Evolutionary conservation across 1,140 invertebrate genomes (phyloP), one percentile per base, ranked within the genome.

Genomic region (Brachionus angularis): DNA sequence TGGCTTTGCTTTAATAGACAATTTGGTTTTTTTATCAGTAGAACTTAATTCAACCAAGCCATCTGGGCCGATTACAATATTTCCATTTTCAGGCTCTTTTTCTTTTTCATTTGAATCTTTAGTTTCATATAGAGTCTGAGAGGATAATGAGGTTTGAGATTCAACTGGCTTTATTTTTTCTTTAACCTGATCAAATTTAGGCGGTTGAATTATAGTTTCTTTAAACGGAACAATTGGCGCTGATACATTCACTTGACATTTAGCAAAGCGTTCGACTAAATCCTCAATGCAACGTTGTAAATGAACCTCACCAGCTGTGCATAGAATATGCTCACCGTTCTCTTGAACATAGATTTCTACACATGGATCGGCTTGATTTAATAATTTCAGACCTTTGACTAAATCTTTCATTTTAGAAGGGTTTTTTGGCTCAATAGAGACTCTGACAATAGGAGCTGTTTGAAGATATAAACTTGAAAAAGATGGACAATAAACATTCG

Each of bases 221-320:
- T 91, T 84, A 75, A 97, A 95, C 12, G 94, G 90, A 2, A 98
- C 93, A 74, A 98, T 97, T 0, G 95, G 95, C 75, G 90, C 87
- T 0, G 94, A 98, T 0, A 91, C 91, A 74, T 88, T 88, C 8
- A 98, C 84, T 39, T 91, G 87, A 69, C 96, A 86, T 78, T 91
- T 91, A 0, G 91, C 91, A 83, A 91, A 95, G 74, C 87, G 86
- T 74, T 87, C 81, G 73, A 77, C 78, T 8, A 98, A 83, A 83
- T 95, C 91, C 75, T 90, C 87, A 1, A 94, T 77, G 84, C 96
- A 99, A 75, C 93, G 88, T 78, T 97, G 90, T 34, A 99, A 83
- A 83, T 99, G 96, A 5, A 99, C 91, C 84, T 98, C 94, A 0
- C 96, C 96, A 7, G 94, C 89, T 0, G 95, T 96, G 3, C 91